phyloP scores from a whole-genome alignment of 2,888 invertebrate genomes.

The Epinotia nisella region DNA sequence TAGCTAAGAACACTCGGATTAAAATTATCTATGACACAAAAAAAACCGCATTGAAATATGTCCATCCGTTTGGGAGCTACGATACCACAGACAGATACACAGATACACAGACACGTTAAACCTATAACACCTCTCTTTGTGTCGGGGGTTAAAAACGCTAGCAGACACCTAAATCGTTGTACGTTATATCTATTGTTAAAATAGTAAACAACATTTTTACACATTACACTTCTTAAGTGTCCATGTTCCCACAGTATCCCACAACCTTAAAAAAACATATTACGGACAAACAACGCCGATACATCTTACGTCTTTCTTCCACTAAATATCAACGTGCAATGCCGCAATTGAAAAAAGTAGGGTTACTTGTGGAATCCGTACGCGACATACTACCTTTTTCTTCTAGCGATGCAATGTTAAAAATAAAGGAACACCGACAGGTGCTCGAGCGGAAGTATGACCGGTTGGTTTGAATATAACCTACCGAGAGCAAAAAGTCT shows the following conservation, averaged over 20 bases:
- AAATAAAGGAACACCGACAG: slow-evolving; percentile 48
- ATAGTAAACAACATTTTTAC: not conserved
- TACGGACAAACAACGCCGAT: not conserved
- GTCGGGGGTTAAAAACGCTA: too few relatives aligned
- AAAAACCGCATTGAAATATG: too few relatives aligned
- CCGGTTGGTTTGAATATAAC: slow-evolving; percentile 45
- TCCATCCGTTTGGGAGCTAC: too few relatives aligned
- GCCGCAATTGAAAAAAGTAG: not conserved
- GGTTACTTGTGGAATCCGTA: not conserved
- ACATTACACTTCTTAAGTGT: slow-evolving; percentile 14
- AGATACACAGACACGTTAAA: too few relatives aligned
- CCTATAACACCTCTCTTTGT: too few relatives aligned
- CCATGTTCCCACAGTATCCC: slow-evolving; percentile 25
- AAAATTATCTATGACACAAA: too few relatives aligned
- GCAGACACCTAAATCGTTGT: not conserved
- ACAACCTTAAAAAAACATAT: slow-evolving; percentile 12
- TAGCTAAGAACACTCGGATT: too few relatives aligned
- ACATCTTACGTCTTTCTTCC: slow-evolving; percentile 5
- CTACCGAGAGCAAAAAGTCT: not conserved
- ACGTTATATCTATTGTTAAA: not conserved
- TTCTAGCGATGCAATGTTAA: slow-evolving; percentile 38
- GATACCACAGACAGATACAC: too few relatives aligned
- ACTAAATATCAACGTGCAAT: not conserved
- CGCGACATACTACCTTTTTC: slow-evolving; percentile 15
- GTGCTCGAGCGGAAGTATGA: slow-evolving; percentile 49